Evolutionary conservation across 2,888 invertebrate genomes (phyloP).

Genomic region (Electrophaes corylata): DNA sequence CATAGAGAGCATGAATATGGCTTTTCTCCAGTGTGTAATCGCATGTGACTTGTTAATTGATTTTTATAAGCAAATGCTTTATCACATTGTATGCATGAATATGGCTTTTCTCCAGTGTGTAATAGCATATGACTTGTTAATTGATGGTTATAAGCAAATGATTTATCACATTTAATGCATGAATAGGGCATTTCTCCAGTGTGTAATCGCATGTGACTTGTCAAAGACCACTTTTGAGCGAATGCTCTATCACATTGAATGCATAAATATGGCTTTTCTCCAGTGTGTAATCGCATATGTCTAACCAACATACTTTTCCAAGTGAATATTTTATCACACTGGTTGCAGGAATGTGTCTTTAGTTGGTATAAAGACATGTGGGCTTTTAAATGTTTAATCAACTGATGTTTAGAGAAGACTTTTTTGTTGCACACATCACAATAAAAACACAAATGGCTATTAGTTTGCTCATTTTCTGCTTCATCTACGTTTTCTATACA

Average conservation of each 20-base stretch:
- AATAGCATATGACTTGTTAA: background rate
- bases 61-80: background rate
- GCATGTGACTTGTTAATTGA: background rate
- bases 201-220: background rate
- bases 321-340: background rate
- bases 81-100: background rate
- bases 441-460: background rate
- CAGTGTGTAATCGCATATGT: background rate
- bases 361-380: too few relatives aligned
- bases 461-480: background rate
- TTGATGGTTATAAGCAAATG: background rate
- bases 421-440: background rate
- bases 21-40: background rate
- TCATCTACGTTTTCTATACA: background rate
- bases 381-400: background rate
- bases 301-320: background rate
- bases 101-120: background rate
- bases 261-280: background rate
- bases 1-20: background rate
- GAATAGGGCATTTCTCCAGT: too few relatives aligned
- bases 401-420: background rate
- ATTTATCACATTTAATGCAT: background rate
- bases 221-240: too few relatives aligned
- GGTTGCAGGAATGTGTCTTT: background rate
- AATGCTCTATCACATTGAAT: background rate